Percentiles rank a stretch among this genome's conserved stretches.
Conservation (phyloP, 1,140 invertebrate species). For the Dendroctonus ponderosae region DNA sequence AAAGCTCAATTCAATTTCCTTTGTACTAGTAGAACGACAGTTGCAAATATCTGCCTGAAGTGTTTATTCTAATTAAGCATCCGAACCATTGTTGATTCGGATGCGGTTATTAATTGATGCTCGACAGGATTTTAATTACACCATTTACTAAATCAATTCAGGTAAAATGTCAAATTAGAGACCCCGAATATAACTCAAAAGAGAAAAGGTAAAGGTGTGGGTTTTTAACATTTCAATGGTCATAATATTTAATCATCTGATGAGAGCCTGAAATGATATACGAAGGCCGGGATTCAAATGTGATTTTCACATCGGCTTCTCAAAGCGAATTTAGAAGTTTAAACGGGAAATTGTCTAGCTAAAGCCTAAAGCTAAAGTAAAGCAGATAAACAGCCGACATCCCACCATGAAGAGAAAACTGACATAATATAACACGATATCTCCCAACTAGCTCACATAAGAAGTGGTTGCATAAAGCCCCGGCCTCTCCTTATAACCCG, state of each 20-base stretch:
- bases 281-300: too few relatives aligned
- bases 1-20: too few relatives aligned
- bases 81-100: too few relatives aligned
- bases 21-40: too few relatives aligned
- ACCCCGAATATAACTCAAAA: slow-evolving; percentile 9
- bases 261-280: background rate
- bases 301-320: too few relatives aligned
- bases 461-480: background rate
- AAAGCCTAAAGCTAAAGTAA: too few relatives aligned
- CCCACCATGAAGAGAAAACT: background rate
- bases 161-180: slow-evolving; percentile 15
- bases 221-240: slow-evolving; percentile 14
- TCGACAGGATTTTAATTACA: slow-evolving; percentile 4
- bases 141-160: slow-evolving; percentile 15
- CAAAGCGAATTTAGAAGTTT: too few relatives aligned
- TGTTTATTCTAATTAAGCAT: too few relatives aligned
- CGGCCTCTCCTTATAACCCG: background rate
- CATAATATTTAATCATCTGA: slow-evolving; percentile 10
- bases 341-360: too few relatives aligned
- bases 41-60: too few relatives aligned
- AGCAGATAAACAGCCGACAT: background rate
- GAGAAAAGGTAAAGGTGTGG: slow-evolving; percentile 1
- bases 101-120: too few relatives aligned
- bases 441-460: background rate
- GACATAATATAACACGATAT: slow-evolving; percentile 6